These are phyloP conservation scores for Caenorhabditis parvicauda DNA, from an alignment of 2,888 invertebrate genomes.

Conservation along the genomic window DNA sequence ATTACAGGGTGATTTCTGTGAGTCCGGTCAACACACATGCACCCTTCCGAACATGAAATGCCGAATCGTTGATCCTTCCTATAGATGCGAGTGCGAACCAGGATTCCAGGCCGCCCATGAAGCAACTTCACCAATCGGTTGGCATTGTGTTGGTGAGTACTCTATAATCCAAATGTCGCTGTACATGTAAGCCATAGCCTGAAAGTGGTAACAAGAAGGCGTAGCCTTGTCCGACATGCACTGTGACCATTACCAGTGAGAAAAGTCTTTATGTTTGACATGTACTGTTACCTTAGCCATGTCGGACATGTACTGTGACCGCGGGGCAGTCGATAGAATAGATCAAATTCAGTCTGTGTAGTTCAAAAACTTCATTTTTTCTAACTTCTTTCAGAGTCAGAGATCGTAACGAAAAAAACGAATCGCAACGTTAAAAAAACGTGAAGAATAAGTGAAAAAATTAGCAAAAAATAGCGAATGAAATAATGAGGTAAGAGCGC, in stretches of 20 bases:
- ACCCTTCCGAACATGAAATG: conserved; percentile 77
- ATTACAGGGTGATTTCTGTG: conserved; percentile 75
- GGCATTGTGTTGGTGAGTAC: no score
- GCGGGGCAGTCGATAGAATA: conserved; percentile 20
- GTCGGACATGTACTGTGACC: no score
- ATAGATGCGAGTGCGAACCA: conserved; percentile 43
- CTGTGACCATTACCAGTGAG: no score
- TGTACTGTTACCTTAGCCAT: no score
- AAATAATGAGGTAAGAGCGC: neutral
- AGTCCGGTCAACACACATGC: conserved; percentile 63
- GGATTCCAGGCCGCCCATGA: conserved; percentile 38
- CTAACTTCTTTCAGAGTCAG: neutral
- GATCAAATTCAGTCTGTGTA: conserved; percentile 6
- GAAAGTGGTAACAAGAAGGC: no score
- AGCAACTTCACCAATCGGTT: conserved; percentile 41
- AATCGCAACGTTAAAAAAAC: neutral
- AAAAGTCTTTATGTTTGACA: no score
- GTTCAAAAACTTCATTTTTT: neutral
- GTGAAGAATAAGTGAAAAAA: neutral
- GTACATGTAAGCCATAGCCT: no score
- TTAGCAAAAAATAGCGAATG: neutral
- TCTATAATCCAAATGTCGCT: no score
- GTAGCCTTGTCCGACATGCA: no score
- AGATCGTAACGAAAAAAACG: no score
- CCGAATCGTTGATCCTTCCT: conserved; percentile 59